Evolutionary conservation across 2,113 vertebrate genomes (phyloP).

Genomic region (Talpa occidentalis): DNA sequence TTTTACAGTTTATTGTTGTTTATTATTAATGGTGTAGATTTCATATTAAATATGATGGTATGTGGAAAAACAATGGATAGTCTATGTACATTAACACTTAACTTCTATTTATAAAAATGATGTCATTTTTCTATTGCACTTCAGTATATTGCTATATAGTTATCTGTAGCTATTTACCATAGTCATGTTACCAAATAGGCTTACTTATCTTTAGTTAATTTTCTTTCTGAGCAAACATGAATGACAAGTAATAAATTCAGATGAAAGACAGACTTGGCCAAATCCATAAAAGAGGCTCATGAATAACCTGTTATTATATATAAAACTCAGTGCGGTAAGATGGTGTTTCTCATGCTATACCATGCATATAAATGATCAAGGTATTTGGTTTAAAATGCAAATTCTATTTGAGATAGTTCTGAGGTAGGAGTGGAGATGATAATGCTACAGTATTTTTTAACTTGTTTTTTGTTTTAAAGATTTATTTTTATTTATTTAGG

Average conservation of each 20-base stretch:
- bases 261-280: background rate
- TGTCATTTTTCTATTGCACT: background rate
- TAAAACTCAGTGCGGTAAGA: background rate
- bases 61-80: background rate
- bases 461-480: too few relatives aligned
- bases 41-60: background rate
- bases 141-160: background rate
- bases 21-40: background rate
- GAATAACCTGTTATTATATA: background rate
- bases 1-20: background rate
- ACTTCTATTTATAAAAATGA: background rate
- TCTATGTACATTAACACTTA: background rate
- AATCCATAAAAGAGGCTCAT: background rate
- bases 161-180: background rate
- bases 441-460: too few relatives aligned
- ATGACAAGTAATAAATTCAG: background rate
- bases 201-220: background rate
- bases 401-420: background rate
- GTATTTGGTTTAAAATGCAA: background rate
- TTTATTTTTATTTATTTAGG: too few relatives aligned
- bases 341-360: background rate
- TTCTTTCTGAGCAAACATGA: background rate
- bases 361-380: background rate
- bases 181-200: background rate
- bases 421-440: background rate